Evolutionary conservation across 2,888 invertebrate species (phyloP), one percentile per base, ranked within the genome.

Genomic region (Taenaris catops): DNA sequence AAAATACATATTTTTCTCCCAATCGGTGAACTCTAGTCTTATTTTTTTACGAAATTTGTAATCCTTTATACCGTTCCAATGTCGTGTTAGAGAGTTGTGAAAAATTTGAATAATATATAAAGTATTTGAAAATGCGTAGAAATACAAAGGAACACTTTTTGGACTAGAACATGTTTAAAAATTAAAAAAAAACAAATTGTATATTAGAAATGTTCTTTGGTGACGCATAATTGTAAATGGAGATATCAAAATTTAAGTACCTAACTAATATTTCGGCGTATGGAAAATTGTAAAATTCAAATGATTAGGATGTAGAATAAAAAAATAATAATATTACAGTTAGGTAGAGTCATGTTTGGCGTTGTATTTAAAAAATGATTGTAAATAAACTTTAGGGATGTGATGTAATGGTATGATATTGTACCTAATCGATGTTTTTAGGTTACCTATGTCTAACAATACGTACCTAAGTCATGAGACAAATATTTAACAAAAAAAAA

Each of bases 21-120:
- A 69, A 81, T 81, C 75, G 78, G 79, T 79, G 76, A 74, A 72
- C 65, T 83, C 81, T 81, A 81, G 81, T 78, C 79, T 68, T 76
- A 63, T 50, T 63, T 70, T 65, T 63, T 48, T 52, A 54, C 53
- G 24, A 32, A 59, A 58, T 60, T 55, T 49, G 55, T 54, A 51
- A 44, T 34, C 39, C 42, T 41, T 46, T 49, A 53, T 32, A 32
- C 11, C 47, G 45, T 2, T 14, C 3, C 40, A 48, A 46, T 52
- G 60, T 63, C 60, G 60, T 61, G 58, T 52, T 41, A 38, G 23
- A 44, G 38, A 51, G 25, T 4, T 20, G 21, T 12, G 23, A 12
- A 11, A n/a, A n/a, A n/a, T n/a, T n/a, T n/a, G n/a, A n/a, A n/a
- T n/a, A 14, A 28, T 19, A 27, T 18, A 14, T 12, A 23, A 35